Percentiles rank a stretch among this genome's conserved stretches.
phyloP scores from a whole-genome alignment of 1,140 invertebrate species.

The Caenorhabditis elegans region WBcel235 BX284602.5:4741501-4742000 shows the following conservation, averaged over 20 bases:
- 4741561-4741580: neutral
- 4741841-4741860: no score
- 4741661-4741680: conserved; percentile 24
- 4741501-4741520: no score
- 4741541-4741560: neutral
- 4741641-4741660: neutral
- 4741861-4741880: no score
- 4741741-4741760: conserved; percentile 15
- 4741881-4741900: no score
- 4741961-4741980: no score
- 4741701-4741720: neutral
- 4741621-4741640: conserved; percentile 16
- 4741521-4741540: neutral
- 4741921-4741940: no score
- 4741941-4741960: no score
- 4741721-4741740: neutral
- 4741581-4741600: neutral
- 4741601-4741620: neutral
- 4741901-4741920: no score
- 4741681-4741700: conserved; percentile 17
- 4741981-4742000: no score
- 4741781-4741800: no score
- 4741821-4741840: no score
- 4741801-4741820: no score
- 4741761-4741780: neutral